These are phyloP conservation scores for Pagetopsis macropterus DNA, from an alignment of 2,797 vertebrate genomes.

Conservation along the genomic window DNA sequence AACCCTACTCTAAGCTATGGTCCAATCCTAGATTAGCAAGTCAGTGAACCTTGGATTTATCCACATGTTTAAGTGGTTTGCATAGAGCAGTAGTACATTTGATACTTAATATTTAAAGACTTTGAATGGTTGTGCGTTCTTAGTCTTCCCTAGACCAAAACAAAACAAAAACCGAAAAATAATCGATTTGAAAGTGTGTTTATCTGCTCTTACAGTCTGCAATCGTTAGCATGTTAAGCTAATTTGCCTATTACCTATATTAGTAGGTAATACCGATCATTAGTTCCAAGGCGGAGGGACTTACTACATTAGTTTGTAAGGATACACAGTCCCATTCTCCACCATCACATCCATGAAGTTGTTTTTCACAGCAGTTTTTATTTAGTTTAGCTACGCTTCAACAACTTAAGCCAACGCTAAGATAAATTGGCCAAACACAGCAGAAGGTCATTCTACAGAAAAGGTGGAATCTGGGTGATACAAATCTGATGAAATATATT, in stretches of 20 bases:
- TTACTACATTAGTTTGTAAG: background rate
- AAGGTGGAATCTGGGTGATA: too few species aligned
- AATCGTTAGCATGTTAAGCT: background rate
- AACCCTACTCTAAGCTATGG: background rate
- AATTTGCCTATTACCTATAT: background rate
- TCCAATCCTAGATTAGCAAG: background rate
- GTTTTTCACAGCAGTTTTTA: background rate
- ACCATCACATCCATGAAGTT: background rate
- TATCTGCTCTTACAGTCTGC: background rate
- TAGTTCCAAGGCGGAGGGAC: background rate
- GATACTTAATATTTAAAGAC: background rate
- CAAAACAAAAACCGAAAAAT: background rate
- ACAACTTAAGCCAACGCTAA: background rate
- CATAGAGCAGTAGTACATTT: background rate
- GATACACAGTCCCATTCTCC: background rate
- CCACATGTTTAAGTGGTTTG: background rate
- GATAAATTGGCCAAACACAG: background rate
- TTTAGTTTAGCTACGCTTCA: background rate
- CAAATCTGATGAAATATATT: too few species aligned
- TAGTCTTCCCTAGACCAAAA: background rate
- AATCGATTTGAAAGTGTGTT: background rate
- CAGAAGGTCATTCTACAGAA: too few species aligned
- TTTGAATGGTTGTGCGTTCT: background rate
- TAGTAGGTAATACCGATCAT: background rate
- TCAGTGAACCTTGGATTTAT: background rate